Evolutionary conservation across 2,113 vertebrate genomes (phyloP), one percentile per base, ranked within the genome.

Genomic region (Zapornia atra): DNA sequence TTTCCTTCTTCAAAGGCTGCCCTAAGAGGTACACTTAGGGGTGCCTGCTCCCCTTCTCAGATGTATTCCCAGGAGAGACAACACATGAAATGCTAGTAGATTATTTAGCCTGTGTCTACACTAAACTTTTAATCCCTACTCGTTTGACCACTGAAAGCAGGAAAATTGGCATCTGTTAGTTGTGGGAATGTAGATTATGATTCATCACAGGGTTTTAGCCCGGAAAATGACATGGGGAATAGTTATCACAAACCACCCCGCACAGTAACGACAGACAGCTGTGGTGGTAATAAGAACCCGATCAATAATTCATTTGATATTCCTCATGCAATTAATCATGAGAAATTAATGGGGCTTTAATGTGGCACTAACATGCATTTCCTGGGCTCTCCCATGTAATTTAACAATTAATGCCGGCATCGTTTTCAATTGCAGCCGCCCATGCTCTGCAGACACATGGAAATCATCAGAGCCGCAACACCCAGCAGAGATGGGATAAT

Each of bases 251-350:
- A 92, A 48, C 63, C 81, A 36, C n/a, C 76, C 42, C 2, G 3
- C 70, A 19, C 91, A 90, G 90, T 91, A 86, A 29, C 72, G 94
- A 78, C 93, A 91, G 93, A 34, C 83, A 94, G 94, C 96, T 96
- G 94, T 36, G 61, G 89, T 6, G 36, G 38, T 84, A 91, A 88
- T 44, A 91, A 90, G 76, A 95, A 80, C 68, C 91, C 94, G 59
- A 76, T 88, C 94, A 91, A 88, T 94, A 95, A 97, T 92, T 95
- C 78, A 93, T 82, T 78, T 82, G 59, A 81, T 92, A 80, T 34
- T 70, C 80, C 42, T 82, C 50, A 86, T 56, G 80, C 88, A 94
- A 87, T 95, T 94, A 91, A 93, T 92, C 53, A 56, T 8, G 53
- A 84, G 81, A 51, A 84, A 95, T 81, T 34, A 94, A 92, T 84